These are phyloP conservation scores for Bombylius major DNA, from an alignment of 2,888 invertebrate genomes.

Conservation along the genomic window DNA sequence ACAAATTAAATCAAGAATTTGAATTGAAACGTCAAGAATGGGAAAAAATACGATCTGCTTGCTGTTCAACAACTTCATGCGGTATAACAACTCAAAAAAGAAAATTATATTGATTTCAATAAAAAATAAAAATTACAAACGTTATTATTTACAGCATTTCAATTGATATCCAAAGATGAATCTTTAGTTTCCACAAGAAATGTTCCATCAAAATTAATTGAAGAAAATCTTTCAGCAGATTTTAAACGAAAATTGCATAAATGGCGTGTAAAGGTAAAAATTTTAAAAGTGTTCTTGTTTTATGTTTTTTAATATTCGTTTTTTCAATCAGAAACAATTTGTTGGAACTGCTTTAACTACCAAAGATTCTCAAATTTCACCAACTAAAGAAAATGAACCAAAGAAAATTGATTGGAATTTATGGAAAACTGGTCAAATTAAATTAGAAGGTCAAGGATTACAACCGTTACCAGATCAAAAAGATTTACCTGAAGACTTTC, in stretches of 20 bases:
- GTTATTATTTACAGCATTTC: slow-evolving; percentile 14
- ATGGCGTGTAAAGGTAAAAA: slow-evolving; percentile 55
- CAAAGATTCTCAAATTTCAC: slow-evolving; percentile 22
- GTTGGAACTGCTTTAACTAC: slow-evolving; percentile 1
- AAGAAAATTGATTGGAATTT: slow-evolving; percentile 49
- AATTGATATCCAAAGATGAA: slow-evolving; percentile 23
- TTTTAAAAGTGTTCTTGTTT: no score
- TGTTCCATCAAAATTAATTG: slow-evolving; percentile 33
- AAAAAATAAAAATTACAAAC: neutral
- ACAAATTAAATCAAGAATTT: slow-evolving; percentile 60
- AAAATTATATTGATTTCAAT: neutral
- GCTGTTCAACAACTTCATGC: slow-evolving; percentile 17
- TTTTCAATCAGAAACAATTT: slow-evolving; percentile 12
- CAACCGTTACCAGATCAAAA: slow-evolving; percentile 46
- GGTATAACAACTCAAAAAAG: slow-evolving; percentile 8
- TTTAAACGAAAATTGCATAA: slow-evolving; percentile 74
- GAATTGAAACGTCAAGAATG: slow-evolving; percentile 57
- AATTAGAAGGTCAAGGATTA: slow-evolving; percentile 33
- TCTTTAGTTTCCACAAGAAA: slow-evolving; percentile 22
- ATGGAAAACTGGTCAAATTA: slow-evolving; percentile 42
- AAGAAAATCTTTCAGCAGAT: slow-evolving; percentile 63
- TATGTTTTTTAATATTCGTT: neutral
- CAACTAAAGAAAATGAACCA: slow-evolving; percentile 30
- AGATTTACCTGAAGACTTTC: slow-evolving; percentile 68
- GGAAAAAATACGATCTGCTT: slow-evolving; percentile 36